Conservation (phyloP, 1,140 invertebrate species). For the Megalopta genalis region DNA sequence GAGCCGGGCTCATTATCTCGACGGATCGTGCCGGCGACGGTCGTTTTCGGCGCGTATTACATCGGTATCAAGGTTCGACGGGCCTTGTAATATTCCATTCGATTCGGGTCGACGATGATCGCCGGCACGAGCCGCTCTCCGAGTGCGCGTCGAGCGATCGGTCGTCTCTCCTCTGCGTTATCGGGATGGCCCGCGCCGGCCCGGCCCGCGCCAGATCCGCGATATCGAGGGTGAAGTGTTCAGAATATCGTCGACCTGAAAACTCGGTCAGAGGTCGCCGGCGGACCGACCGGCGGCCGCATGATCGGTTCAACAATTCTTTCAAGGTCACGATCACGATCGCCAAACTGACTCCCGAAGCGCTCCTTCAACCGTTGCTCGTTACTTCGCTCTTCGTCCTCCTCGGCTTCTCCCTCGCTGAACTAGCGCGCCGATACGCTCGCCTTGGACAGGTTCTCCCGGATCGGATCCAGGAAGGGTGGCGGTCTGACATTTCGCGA, state of each 20-base stretch:
- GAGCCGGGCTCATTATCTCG: neutral
- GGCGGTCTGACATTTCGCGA: conserved; percentile 9
- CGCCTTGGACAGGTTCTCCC: conserved; percentile 17
- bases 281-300: neutral
- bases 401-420: conserved; percentile 16
- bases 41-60: neutral
- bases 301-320: conserved; percentile 13
- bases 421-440: neutral
- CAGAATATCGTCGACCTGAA: too few species aligned
- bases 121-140: too few species aligned
- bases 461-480: conserved; percentile 6
- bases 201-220: neutral
- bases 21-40: neutral
- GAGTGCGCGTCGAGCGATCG: neutral
- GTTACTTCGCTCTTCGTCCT: conserved; percentile 1
- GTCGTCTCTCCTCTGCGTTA: neutral
- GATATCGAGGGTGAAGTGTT: neutral
- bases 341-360: neutral
- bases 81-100: conserved; percentile 12
- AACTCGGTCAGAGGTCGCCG: too few species aligned
- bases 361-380: neutral
- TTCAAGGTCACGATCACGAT: conserved; percentile 30
- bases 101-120: neutral
- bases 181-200: neutral
- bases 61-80: neutral